These are phyloP conservation scores for Menura novaehollandiae DNA, from an alignment of 2,113 vertebrate genomes.

Conservation along the genomic window DNA sequence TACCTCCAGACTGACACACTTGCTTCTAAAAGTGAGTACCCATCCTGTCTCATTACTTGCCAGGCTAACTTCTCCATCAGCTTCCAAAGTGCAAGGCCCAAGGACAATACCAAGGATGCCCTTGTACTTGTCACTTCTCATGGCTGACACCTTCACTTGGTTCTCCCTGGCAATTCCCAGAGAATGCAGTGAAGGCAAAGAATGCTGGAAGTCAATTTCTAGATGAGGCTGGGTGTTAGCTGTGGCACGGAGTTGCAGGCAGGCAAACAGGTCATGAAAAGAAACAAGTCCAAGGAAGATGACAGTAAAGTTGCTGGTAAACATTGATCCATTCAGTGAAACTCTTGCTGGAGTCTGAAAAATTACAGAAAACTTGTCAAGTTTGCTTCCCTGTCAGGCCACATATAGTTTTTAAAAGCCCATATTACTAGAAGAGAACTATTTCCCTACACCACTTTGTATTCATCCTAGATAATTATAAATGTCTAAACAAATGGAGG, in stretches of 20 bases:
- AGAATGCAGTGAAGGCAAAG: constrained; percentile 49
- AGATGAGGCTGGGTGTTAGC: constrained; percentile 15
- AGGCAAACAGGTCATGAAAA: constrained; percentile 23
- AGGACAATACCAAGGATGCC: constrained; percentile 57
- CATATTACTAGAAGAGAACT: neutral
- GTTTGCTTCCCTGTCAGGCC: neutral
- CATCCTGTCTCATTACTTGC: constrained; percentile 56
- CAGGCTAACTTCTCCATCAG: constrained; percentile 24
- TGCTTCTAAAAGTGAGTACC: constrained; percentile 62
- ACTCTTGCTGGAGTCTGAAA: constrained; percentile 68
- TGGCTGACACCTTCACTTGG: constrained; percentile 49
- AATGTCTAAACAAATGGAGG: neutral
- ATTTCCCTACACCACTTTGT: neutral
- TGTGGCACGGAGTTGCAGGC: constrained; percentile 32
- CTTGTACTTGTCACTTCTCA: neutral
- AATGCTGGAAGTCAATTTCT: constrained; percentile 67
- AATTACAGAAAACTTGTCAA: neutral
- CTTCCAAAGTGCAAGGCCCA: constrained; percentile 71
- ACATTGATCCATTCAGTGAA: constrained; percentile 69
- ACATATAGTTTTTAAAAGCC: neutral
- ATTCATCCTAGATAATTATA: neutral
- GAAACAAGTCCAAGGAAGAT: constrained; percentile 39
- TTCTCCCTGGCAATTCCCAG: constrained; percentile 67
- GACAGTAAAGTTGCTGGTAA: constrained; percentile 34
- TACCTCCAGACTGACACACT: constrained; percentile 74